Evolutionary conservation across 1,140 invertebrate species (phyloP), one percentile per base, ranked within the genome.

Genomic region (Elysia chlorotica): DNA sequence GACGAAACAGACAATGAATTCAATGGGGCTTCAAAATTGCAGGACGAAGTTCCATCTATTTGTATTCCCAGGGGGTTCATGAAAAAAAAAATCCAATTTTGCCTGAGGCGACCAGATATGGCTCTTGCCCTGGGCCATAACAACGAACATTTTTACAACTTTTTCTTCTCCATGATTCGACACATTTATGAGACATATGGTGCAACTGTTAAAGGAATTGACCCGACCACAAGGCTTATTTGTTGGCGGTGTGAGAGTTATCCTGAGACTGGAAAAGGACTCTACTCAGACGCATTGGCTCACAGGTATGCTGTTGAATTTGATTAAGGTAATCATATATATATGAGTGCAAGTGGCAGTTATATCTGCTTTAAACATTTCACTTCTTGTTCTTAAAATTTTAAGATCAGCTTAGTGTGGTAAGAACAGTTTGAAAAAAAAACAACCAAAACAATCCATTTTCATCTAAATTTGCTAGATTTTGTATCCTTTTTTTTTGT

Each of bases 101-200:
- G 36, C 30, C n/a, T 17, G n/a, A 30, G 23, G 21, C 37, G n/a
- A 33, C 67, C 3, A 35, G 59, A 33, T 30, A 28, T 19, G 54
- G 38, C 19, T 33, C n/a, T 69, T 2, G 67, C 67, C 38, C 23
- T 59, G 31, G 36, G 54, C 17, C 38, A 59, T 21, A 69, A 69
- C 25, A 33, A 31, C 14, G 67, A 69, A 30, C 67, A 69, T 19
- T 69, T 5, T 17, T 69, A 57, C 54, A 69, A 69, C 54, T 69
- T 54, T 69, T 69, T 59, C n/a, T 69, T 69, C 35, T 30, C 67
- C 25, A 59, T 69, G 67, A 59, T 69, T 23, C 4, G 67, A 30
- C n/a, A 69, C 59, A 69, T 69, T 30, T 59, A 59, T 61, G 54
- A 69, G 17, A 36, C 2, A 2, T n/a, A 69, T 59, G 19, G 25